A percentile compares a stretch with the other conserved stretches of the same genome.
Evolutionary conservation across 1,140 invertebrate species (phyloP).

Genomic region (Protaetia brevitarsis): DNA sequence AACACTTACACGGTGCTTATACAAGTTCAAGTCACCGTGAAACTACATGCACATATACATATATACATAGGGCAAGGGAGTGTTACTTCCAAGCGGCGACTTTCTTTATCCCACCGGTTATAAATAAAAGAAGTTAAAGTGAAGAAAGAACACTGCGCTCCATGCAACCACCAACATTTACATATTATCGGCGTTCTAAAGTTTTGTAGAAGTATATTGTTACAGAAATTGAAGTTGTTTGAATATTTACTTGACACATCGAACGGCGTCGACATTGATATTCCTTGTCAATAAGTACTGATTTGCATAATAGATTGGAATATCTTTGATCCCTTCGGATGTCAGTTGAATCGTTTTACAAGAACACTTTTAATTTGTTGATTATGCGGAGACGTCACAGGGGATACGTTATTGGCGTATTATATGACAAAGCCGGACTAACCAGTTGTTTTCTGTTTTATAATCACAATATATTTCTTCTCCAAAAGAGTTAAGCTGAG

Average conservation of each 20-base stretch:
- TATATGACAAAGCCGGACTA: background rate
- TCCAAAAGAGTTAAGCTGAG: background rate
- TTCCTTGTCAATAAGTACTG: conserved; percentile 5
- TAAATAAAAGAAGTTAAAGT: conserved; percentile 13
- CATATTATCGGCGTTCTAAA: conserved; percentile 12
- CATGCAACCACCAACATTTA: background rate
- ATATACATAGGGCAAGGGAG: too few relatives aligned
- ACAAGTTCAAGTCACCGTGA: too few relatives aligned
- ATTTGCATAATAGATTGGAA: conserved; percentile 13
- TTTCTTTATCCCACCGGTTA: background rate
- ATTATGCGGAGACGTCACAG: background rate
- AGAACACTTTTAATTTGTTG: background rate
- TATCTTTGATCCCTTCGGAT: background rate
- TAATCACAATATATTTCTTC: background rate
- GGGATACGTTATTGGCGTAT: background rate
- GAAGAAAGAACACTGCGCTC: background rate
- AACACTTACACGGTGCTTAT: too few relatives aligned
- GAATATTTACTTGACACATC: conserved; percentile 14
- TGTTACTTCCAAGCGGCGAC: background rate
- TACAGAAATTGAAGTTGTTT: conserved; percentile 6
- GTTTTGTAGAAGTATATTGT: conserved; percentile 16
- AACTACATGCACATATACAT: too few relatives aligned
- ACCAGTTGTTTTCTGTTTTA: background rate
- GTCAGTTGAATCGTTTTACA: background rate
- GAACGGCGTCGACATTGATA: conserved; percentile 4